These are phyloP conservation scores for Scotopteryx bipunctaria DNA, from an alignment of 2,888 invertebrate genomes.

Conservation along the genomic window DNA sequence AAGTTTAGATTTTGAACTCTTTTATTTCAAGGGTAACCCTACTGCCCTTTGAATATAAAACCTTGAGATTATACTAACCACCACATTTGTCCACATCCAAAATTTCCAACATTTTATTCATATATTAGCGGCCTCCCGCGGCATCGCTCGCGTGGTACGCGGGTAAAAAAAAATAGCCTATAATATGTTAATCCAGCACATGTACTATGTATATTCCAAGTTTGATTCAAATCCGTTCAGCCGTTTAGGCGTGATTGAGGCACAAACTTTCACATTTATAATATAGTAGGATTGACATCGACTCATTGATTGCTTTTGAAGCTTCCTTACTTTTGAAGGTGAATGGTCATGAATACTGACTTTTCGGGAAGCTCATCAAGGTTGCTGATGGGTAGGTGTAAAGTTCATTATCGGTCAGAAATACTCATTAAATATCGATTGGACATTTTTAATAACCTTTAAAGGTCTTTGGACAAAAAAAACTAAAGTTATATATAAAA, in stretches of 20 bases:
- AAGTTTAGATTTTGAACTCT: background rate
- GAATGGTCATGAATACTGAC: background rate
- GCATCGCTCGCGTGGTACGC: no score
- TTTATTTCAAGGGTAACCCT: background rate
- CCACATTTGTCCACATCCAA: slow-evolving; percentile 1
- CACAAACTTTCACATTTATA: no score
- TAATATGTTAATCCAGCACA: no score
- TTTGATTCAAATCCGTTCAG: no score
- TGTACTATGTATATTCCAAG: no score
- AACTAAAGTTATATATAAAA: background rate
- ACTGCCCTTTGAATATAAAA: slow-evolving; percentile 7
- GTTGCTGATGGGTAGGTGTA: background rate
- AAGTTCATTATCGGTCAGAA: background rate
- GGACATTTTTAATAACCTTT: background rate
- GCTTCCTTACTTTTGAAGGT: slow-evolving; percentile 18
- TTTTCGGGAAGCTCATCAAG: slow-evolving; percentile 8
- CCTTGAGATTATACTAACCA: slow-evolving; percentile 14
- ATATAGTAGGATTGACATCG: no score
- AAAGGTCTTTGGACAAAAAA: background rate
- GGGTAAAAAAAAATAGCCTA: no score
- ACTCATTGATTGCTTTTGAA: slow-evolving; percentile 7
- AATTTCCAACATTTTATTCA: slow-evolving; percentile 6
- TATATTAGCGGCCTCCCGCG: background rate
- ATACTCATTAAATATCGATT: background rate
- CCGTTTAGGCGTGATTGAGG: no score